Percentiles rank a stretch among this genome's conserved stretches.
Conservation (phyloP, 2,797 vertebrate species). For the Spondyliosoma cantharus region DNA sequence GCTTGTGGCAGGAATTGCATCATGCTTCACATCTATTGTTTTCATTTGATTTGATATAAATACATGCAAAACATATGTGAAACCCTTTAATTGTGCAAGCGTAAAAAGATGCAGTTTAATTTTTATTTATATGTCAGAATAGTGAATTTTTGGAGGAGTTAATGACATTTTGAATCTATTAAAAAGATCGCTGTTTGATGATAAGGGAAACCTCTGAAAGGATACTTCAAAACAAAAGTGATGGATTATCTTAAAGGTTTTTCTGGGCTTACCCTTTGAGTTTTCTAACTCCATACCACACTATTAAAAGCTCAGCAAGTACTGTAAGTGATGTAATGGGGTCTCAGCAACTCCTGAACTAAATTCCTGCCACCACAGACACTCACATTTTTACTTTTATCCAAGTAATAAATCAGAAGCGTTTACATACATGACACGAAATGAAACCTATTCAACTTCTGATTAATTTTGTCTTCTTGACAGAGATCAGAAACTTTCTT, state of each 20-base stretch:
- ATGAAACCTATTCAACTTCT: constrained; percentile 11
- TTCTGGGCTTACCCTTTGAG: constrained; percentile 22
- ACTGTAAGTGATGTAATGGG: constrained; percentile 59
- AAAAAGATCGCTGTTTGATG: constrained; percentile 4
- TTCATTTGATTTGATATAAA: constrained; percentile 18
- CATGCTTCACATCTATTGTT: constrained; percentile 43
- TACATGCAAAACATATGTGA: constrained; percentile 12
- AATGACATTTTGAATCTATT: constrained; percentile 6
- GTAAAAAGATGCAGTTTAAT: constrained; percentile 8
- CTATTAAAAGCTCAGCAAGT: constrained; percentile 50
- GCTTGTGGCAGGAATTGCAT: constrained; percentile 44
- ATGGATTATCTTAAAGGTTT: constrained; percentile 30
- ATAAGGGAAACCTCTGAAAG: constrained; percentile 24
- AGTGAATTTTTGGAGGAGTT: constrained; percentile 13
- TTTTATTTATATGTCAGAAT: constrained; percentile 3
- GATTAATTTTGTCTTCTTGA: constrained; percentile 28
- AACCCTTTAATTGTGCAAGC: constrained; percentile 31
- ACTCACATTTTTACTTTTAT: constrained; percentile 37
- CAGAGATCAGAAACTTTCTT: constrained; percentile 36
- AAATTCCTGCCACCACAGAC: constrained; percentile 45
- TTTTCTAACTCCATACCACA: constrained; percentile 14
- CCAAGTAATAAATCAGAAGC: constrained; percentile 31
- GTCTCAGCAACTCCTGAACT: constrained; percentile 53
- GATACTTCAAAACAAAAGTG: constrained; percentile 28
- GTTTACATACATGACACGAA: constrained; percentile 14